Percentiles rank a stretch among this genome's conserved stretches.
Evolutionary conservation across 2,888 invertebrate species (phyloP).

Genomic region (Netelia fuscicornis): DNA sequence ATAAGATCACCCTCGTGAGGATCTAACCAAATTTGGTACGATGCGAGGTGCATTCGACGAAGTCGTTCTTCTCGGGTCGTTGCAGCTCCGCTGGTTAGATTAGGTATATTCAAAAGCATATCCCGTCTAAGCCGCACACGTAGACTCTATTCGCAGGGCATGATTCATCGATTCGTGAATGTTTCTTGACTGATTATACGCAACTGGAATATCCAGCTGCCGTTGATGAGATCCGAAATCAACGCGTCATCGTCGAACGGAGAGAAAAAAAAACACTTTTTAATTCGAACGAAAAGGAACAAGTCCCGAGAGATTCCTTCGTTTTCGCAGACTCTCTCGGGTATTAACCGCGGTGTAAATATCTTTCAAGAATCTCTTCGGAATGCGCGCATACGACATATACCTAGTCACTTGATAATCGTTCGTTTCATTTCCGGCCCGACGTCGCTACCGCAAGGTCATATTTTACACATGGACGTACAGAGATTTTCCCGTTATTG

Average conservation of each 20-base stretch:
- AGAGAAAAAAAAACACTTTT: background rate
- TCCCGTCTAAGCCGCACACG: constrained; percentile 7
- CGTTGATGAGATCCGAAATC: no score
- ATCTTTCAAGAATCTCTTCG: background rate
- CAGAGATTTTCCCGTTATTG: background rate
- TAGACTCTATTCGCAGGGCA: constrained; percentile 63
- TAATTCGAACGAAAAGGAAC: constrained; percentile 7
- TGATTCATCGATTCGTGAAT: constrained; percentile 62
- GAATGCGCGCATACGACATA: background rate
- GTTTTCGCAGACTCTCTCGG: background rate
- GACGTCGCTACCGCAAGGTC: no score
- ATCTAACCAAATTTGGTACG: constrained; percentile 62
- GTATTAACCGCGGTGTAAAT: background rate
- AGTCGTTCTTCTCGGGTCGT: constrained; percentile 49
- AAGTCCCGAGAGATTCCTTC: background rate
- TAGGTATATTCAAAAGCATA: constrained; percentile 31
- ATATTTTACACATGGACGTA: no score
- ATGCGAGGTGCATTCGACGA: constrained; percentile 28
- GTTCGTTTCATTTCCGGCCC: constrained; percentile 34
- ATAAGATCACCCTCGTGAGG: constrained; percentile 40
- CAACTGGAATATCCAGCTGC: constrained; percentile 18
- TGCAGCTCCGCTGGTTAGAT: constrained; percentile 31
- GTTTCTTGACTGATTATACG: constrained; percentile 58
- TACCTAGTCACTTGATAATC: background rate
- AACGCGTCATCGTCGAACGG: background rate